Evolutionary conservation across 2,113 vertebrate species (phyloP), one percentile per base, ranked within the genome.

Genomic region (Nothobranchius furzeri): DNA sequence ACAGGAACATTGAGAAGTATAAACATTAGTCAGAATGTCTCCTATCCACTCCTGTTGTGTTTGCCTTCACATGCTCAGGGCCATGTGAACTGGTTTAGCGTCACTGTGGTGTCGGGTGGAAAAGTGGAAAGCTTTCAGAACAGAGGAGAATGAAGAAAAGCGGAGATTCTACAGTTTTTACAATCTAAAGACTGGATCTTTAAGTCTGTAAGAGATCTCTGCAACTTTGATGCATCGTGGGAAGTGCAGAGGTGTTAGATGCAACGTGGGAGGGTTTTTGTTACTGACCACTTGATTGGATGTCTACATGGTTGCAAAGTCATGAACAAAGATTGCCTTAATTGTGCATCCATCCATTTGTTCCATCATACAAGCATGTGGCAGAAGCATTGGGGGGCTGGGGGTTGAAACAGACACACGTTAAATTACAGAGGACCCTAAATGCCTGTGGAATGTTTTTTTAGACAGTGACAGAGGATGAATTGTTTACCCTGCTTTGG

Each of bases 251-350:
- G 73, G 75, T 76, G 81, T 80, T 60, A 45, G 72, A 76, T 66
- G 58, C 65, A 58, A 60, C 84, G 83, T 83, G 72, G 85, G 85
- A 83, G 79, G 79, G 65, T 77, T 83, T 51, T 83, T 51, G 73
- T 66, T 37, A 9, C 70, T 14, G 83, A 75, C 57, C 63, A 77
- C 75, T 87, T 90, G 87, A 88, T 90, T 88, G 81, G 82, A 81
- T 82, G 82, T 84, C 76, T 75, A 79, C 89, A 89, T 86, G 91
- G 87, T 88, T 91, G 90, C 90, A 81, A 87, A 87, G 91, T 90
- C 87, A 87, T 64, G 46, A 87, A 93, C 92, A 93, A 93, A 90
- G 85, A 86, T 86, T 82, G 84, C 86, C 86, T 87, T 79, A 89
- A 92, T 91, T 84, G 85, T 78, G 86, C 85, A 86, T 89, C 83